Base-by-base conservation (phyloP, 1,140 invertebrate species). In the Drosophila carrolli region DNA sequence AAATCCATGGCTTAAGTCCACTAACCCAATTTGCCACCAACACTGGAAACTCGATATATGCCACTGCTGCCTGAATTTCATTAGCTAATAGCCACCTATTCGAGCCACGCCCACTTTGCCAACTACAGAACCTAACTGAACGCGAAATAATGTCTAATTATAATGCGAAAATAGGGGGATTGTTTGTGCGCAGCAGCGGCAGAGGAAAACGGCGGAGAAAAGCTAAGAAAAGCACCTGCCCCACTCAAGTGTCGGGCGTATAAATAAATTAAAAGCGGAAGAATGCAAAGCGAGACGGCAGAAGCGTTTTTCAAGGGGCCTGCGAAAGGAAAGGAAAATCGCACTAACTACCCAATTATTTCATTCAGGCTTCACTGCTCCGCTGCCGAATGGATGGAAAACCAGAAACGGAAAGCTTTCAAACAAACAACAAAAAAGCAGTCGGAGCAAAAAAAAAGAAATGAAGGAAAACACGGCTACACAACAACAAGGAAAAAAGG, bases 261-360 rank as follows among this genome's bases (percentile, higher is more conserved):
- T 82, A 85, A 81, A 85, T 76, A 86, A 82, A 82, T 78, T 67
- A 86, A 78, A 61, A 57, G 60, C 54, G n/a, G 57, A 79, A 63
- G 60, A 83, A 78, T 83, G 50, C 46, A 75, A 61, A 51, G 73
- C 60, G 53, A 38, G 53, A 16, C 23, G 41, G 16, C 11, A 46
- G 53, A 50, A 68, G 77, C 46, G 55, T 43, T 32, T 76, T 62
- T 77, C 50, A 47, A 60, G 48, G 41, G 48, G 35, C 47, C 57
- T 32, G 62, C 35, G 27, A 68, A 51, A 51, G 60, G 57, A 70
- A 75, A 59, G 60, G 50, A 55, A 80, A 77, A 77, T 66, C 83
- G 85, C 75, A 90, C 83, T 91, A 91, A 91, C 89, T 86, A 91
- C 79, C 90, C 81, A 91, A 91, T 91, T 91, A 91, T 91, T 91